Base-by-base conservation (phyloP, 2,797 vertebrate species). In the Poliocrania exsul region DNA sequence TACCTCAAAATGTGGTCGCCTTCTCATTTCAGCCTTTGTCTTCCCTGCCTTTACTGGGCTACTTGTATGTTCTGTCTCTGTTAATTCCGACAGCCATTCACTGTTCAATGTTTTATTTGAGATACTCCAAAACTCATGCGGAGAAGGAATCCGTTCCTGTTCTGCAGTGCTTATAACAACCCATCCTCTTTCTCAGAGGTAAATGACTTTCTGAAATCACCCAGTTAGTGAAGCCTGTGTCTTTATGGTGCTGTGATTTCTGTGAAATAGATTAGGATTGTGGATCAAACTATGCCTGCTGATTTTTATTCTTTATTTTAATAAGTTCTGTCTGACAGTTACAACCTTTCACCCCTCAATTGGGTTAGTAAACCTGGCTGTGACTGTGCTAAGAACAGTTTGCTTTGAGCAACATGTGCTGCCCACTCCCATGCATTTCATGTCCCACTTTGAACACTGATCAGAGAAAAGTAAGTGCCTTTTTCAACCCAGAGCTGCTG, bases 401-500 rank as follows among this genome's bases (percentile, higher is more conserved):
- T 58, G 46, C 44, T 74, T 67, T 81, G 57, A 82, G 33, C 19
- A 10, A 29, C n/a, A 58, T 14, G 5, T 40, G 9, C 38, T 73
- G 29, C 16, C 25, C 33, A 6, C 29, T 60, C 24, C 57, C 38
- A 31, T 31, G 40, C 49, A 35, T 71, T 80, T 57, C 25, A 18
- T 86, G 84, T 56, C 95, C 97, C 96, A 98, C 97, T 91, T 93
- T 98, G 98, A 67, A 97, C 98, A 54, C 96, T 99, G 94, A 99
- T 98, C 92, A 99, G 97, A 67, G 97, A 97, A 90, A 98, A 97
- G 86, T 99, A 99, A 64, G 98, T 92, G 57, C 98, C 98, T 86
- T 98, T 98, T 90, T 97, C 96, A 51, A 98, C 98, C 90, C 99
- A 97, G 50, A 99, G 98, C 95, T 99, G 98, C 29, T 99, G 98